These are phyloP conservation scores for Crocallis elinguaria DNA, from an alignment of 2,888 invertebrate species.

Conservation along the genomic window DNA sequence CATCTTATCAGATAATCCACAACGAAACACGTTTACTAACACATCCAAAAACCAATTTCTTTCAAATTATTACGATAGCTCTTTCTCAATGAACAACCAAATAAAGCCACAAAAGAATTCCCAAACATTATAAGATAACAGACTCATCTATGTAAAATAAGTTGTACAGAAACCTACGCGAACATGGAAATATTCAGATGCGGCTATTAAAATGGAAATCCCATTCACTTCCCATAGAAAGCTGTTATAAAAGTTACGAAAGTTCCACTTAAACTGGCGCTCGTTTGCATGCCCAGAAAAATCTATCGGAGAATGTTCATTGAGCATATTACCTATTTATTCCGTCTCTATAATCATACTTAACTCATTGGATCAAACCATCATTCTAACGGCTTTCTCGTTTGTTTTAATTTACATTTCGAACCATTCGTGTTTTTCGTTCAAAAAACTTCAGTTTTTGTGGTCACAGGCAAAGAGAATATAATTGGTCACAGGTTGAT, in stretches of 20 bases:
- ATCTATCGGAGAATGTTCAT: not conserved
- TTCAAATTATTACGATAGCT: conserved; percentile 20
- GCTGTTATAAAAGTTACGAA: conserved; percentile 47
- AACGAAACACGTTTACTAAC: not conserved
- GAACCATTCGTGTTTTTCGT: too few species aligned
- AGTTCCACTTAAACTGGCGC: not conserved
- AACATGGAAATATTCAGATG: conserved; percentile 17
- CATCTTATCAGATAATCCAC: not conserved
- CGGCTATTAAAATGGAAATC: conserved; percentile 53
- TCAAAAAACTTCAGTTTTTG: too few species aligned
- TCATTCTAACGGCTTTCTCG: not conserved
- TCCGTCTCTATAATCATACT: too few species aligned
- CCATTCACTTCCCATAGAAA: conserved; percentile 54
- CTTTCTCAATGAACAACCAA: conserved; percentile 21
- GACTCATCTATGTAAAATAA: conserved; percentile 26
- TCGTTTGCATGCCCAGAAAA: not conserved
- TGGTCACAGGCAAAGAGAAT: too few species aligned
- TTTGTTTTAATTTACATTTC: too few species aligned
- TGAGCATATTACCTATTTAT: too few species aligned
- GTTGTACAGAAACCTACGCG: conserved; percentile 36
- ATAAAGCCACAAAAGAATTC: conserved; percentile 27
- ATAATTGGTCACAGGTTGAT: too few species aligned
- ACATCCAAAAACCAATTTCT: conserved; percentile 8
- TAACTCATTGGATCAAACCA: too few species aligned
- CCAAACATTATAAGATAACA: conserved; percentile 27